A percentile compares a stretch with the other conserved stretches of the same genome.
Evolutionary conservation across 2,797 vertebrate species (phyloP).

Genomic region (Echeneis naucrates): DNA sequence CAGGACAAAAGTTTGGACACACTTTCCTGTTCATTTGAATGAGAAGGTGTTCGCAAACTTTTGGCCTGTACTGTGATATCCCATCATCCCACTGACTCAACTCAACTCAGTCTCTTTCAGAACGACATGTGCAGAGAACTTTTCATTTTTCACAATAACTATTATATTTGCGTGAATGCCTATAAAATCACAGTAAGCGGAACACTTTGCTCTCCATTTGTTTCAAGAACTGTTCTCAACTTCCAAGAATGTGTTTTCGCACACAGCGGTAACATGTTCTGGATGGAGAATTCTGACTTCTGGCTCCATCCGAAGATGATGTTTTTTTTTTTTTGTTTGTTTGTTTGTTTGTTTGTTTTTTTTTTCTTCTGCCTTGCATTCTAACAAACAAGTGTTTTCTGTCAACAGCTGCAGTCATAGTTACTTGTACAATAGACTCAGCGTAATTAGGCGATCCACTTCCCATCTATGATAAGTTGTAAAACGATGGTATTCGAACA

Average conservation of each 20-base stretch:
- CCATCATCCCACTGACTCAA: no score
- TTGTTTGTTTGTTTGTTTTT: no score
- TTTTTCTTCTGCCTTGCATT: no score
- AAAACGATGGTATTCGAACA: background rate
- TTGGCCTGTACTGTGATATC: no score
- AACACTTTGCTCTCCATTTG: background rate
- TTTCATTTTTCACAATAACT: background rate
- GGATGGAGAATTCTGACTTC: background rate
- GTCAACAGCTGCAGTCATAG: background rate
- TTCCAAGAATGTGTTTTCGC: slow-evolving; percentile 1
- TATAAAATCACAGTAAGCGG: background rate
- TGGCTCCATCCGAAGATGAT: slow-evolving; percentile 10
- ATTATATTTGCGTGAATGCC: slow-evolving; percentile 4
- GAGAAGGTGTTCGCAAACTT: no score
- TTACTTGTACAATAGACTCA: background rate
- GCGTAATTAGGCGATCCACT: background rate
- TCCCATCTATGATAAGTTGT: background rate
- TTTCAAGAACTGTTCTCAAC: background rate
- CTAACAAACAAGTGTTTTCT: no score
- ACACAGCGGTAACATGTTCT: background rate
- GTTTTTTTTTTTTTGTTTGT: slow-evolving; percentile 9
- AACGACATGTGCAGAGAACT: background rate
- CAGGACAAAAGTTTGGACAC: no score
- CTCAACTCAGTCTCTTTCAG: background rate
- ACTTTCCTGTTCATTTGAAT: no score